These are phyloP conservation scores for Paramuricea clavata DNA, from an alignment of 92 coral and sea anemone genomes.

Conservation along the genomic window DNA sequence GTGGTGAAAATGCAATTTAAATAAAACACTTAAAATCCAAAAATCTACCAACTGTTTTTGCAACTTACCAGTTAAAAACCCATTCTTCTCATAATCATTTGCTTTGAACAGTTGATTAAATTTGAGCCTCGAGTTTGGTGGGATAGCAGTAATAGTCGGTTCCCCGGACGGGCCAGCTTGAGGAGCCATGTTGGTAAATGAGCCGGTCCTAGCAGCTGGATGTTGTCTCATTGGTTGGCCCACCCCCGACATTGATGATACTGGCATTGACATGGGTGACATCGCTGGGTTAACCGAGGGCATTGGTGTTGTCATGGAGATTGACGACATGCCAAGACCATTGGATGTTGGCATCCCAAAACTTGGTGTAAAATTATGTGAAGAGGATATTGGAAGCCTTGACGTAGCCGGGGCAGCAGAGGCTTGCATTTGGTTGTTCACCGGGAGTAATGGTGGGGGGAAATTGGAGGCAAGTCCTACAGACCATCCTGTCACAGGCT, in stretches of 20 bases:
- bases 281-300: constrained; percentile 8
- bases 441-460: constrained; percentile 36
- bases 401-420: constrained; percentile 18
- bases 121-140: constrained; percentile 81
- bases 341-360: constrained; percentile 44
- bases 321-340: constrained; percentile 20
- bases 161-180: not conserved
- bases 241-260: constrained; percentile 7
- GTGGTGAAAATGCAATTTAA: too few species aligned
- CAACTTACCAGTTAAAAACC: constrained; percentile 82
- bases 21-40: not conserved
- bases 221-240: constrained; percentile 31
- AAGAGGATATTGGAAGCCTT: constrained; percentile 19
- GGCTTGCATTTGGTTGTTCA: constrained; percentile 38
- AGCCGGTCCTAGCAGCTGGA: constrained; percentile 15
- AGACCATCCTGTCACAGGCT: constrained; percentile 35
- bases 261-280: constrained; percentile 26
- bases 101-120: constrained; percentile 95
- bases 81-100: constrained; percentile 82
- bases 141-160: constrained; percentile 53
- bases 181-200: constrained; percentile 18
- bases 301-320: constrained; percentile 28
- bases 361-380: not conserved
- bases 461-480: constrained; percentile 28
- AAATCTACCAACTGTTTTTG: not conserved